A percentile compares a stretch with the other conserved stretches of the same genome.
Evolutionary conservation across 2,113 vertebrate genomes (phyloP).

Genomic region (Anhinga rufa): DNA sequence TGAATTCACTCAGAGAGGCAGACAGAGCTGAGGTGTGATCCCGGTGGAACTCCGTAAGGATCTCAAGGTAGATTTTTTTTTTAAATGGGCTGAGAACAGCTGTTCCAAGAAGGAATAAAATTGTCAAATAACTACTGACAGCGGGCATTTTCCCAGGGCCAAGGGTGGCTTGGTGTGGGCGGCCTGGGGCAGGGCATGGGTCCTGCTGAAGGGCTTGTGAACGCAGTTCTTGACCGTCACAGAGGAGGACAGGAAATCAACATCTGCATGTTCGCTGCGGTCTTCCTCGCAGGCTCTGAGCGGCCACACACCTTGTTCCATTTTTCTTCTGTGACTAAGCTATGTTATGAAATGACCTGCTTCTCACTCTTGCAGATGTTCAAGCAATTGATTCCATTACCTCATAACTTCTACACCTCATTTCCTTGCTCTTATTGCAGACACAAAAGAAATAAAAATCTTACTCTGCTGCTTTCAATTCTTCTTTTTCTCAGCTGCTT

Average conservation of each 20-base stretch:
- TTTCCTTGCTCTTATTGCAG: background rate
- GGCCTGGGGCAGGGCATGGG: background rate
- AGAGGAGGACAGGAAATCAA: background rate
- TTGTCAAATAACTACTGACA: accelerated
- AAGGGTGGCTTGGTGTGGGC: background rate
- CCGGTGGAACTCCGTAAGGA: background rate
- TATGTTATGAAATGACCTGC: background rate
- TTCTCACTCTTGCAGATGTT: background rate
- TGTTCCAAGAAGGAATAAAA: background rate
- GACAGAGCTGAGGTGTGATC: background rate
- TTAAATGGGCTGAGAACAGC: background rate
- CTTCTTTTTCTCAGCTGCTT: background rate
- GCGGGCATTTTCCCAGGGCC: background rate
- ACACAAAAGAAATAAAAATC: background rate
- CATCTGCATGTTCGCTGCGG: accelerated
- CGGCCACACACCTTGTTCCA: background rate
- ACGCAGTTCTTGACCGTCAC: accelerated
- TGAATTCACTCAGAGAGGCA: background rate
- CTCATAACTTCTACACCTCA: background rate
- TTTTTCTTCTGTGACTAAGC: background rate
- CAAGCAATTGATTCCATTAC: background rate
- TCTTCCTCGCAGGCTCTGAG: background rate
- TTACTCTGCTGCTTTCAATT: background rate
- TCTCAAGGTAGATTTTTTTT: background rate
- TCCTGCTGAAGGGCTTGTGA: background rate